phyloP scores from a whole-genome alignment of 2,113 vertebrate species.

The Progne subis region DNA sequence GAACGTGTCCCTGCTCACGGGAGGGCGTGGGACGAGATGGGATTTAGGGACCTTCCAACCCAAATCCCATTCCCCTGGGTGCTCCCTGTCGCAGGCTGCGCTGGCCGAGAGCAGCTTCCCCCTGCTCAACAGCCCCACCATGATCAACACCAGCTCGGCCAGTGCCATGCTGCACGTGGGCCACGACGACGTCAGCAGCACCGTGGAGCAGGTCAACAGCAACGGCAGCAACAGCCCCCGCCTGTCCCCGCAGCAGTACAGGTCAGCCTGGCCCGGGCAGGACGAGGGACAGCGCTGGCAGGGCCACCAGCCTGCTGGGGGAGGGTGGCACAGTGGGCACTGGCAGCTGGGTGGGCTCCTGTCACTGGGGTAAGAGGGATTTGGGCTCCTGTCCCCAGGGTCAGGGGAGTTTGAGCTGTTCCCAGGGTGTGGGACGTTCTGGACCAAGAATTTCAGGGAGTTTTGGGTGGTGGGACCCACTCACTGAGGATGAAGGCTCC shows the following conservation, averaged over 20 bases:
- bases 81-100: constrained; percentile 70
- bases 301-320: neutral
- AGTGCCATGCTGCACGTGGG: constrained; percentile 93
- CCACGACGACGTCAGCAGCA: constrained; percentile 95
- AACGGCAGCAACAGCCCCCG: constrained; percentile 96
- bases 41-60: neutral
- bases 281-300: neutral
- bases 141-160: constrained; percentile 88
- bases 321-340: fast-evolving
- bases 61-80: fast-evolving
- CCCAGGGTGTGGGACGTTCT: fast-evolving
- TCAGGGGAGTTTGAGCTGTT: neutral
- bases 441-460: fast-evolving
- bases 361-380: fast-evolving
- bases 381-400: too few relatives aligned
- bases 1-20: neutral
- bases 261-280: constrained; percentile 68
- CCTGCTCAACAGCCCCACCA: constrained; percentile 89
- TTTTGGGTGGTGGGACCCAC: neutral
- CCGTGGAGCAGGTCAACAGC: constrained; percentile 95
- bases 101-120: constrained; percentile 96
- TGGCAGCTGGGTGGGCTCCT: fast-evolving
- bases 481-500: too few relatives aligned
- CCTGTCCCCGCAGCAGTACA: constrained; percentile 95
- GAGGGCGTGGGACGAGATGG: neutral